Base-by-base conservation (phyloP, 2,797 vertebrate species). In the Lophius americanus region DNA sequence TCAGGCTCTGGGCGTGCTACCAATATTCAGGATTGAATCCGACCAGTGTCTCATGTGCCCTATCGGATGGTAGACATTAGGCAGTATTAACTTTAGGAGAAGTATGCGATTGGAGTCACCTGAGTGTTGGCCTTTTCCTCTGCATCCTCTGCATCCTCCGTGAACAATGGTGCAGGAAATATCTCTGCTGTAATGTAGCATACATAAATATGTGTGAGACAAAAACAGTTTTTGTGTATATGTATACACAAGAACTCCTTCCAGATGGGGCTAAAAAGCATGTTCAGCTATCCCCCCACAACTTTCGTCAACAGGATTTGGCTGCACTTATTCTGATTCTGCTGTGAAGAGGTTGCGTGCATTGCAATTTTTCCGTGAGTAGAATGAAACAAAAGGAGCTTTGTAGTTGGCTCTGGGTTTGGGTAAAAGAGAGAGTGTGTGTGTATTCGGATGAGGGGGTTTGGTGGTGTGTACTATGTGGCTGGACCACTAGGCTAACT, bases 381-480 rank as follows among this genome's bases (percentile, higher is more conserved):
- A 81, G 51, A 79, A 76, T 63, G 70, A 76, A 93, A 93, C 92
- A 93, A 92, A 94, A 91, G 88, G 62, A 78, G 76, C 92, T 91
- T 92, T 92, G 92, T 92, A 73, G 84, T 68, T 72, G 71, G 61
- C 71, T 83, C 78, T 76, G 68, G 76, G 76, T 86, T 89, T 76
- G 65, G 74, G 76, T 85, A 78, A 57, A 65, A 51, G 11, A 13
- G 64, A 65, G 64, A 64, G 68, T 49, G 61, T 79, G 66, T 73
- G 70, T 81, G 73, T 88, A 41, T 76, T 48, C 72, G 59, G 23
- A 23, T 23, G 23, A 56, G 51, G 73, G 69, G 64, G 38, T 72
- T 83, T 72, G 68, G 62, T 78, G 73, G 80, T 78, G 71, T 77
- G 82, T 64, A 85, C 82, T 83, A 83, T 89, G 85, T 91, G 88